phyloP scores from a whole-genome alignment of 2,113 vertebrate genomes.

The Sorex fumeus region DNA sequence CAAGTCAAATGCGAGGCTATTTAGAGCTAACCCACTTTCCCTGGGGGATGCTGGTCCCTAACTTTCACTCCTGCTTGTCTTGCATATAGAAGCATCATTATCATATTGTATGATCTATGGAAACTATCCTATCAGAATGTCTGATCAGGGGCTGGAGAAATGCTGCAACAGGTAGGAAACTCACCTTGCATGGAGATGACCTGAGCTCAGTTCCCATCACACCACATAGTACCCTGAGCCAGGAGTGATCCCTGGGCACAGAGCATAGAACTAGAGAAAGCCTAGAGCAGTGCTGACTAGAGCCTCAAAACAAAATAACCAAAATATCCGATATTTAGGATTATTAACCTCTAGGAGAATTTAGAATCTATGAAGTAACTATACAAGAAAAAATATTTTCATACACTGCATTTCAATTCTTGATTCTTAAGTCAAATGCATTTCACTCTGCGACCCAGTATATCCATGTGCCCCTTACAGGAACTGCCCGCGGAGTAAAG shows the following conservation, averaged over 20 bases:
- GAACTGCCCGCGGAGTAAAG: too few species aligned
- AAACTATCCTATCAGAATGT: neutral
- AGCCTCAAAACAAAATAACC: too few species aligned
- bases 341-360: neutral
- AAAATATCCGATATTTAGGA: neutral
- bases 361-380: neutral
- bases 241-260: too few species aligned
- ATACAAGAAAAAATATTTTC: neutral
- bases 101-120: neutral
- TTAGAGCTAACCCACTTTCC: neutral
- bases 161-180: too few species aligned
- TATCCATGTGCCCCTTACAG: too few species aligned
- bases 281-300: too few species aligned
- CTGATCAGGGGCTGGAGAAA: neutral
- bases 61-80: neutral
- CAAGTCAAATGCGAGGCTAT: neutral
- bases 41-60: neutral
- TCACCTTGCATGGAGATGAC: too few species aligned
- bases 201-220: too few species aligned
- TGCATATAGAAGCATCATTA: too few species aligned
- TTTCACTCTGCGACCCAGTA: accelerated
- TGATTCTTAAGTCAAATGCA: neutral
- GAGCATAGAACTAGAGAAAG: too few species aligned
- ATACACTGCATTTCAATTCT: neutral
- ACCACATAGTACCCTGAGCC: too few species aligned